Evolutionary conservation across 2,113 vertebrate genomes (phyloP).

Genomic region (Silurus glanis): DNA sequence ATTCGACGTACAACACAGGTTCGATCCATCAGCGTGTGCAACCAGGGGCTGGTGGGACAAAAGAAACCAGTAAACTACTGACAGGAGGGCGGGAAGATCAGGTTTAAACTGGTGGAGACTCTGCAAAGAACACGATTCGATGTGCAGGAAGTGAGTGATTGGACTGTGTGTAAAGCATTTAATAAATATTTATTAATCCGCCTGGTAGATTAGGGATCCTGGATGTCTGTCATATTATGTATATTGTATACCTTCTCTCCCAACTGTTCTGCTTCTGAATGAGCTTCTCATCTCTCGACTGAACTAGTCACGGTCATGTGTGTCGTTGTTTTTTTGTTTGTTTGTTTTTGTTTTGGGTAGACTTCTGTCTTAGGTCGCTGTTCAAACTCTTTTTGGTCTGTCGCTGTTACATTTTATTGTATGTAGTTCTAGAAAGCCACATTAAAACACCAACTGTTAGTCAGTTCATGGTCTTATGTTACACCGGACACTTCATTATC

Average conservation of each 20-base stretch:
- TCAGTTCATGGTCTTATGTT: constrained; percentile 7
- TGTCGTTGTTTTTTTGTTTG: background rate
- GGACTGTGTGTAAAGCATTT: constrained; percentile 50
- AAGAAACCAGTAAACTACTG: background rate
- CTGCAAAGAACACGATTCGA: constrained; percentile 36
- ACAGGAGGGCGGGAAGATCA: background rate
- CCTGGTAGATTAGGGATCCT: constrained; percentile 40
- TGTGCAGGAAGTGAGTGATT: constrained; percentile 39
- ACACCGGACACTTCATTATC: constrained; percentile 12
- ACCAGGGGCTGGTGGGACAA: background rate
- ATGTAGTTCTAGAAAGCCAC: constrained; percentile 39
- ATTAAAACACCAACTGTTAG: background rate
- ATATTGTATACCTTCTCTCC: constrained; percentile 1
- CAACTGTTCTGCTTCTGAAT: background rate
- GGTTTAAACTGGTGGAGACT: constrained; percentile 29
- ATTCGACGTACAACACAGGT: background rate
- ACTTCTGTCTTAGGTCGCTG: too few species aligned
- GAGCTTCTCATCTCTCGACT: constrained; percentile 5
- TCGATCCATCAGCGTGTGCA: background rate
- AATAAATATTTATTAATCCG: constrained; percentile 56
- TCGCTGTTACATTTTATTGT: constrained; percentile 34
- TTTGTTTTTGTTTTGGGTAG: background rate
- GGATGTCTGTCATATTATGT: constrained; percentile 30
- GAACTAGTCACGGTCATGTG: background rate
- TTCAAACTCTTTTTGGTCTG: constrained; percentile 10